Percentiles rank a stretch among this genome's conserved stretches.
These are phyloP conservation scores for Drosophila lini DNA, from an alignment of 1,140 invertebrate genomes.

Conservation along the genomic window DNA sequence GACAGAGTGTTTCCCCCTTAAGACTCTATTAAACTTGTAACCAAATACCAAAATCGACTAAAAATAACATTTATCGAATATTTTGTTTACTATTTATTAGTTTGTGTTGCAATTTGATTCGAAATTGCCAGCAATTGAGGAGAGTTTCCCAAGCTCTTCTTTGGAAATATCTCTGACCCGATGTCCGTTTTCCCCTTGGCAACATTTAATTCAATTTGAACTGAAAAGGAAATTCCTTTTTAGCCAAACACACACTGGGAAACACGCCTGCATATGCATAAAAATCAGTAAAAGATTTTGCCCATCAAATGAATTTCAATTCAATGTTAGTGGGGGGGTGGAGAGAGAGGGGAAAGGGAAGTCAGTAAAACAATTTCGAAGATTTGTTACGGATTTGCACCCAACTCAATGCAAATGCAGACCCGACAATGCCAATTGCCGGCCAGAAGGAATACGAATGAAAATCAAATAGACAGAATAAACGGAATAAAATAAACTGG, in stretches of 20 bases:
- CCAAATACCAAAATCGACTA: constrained; percentile 10
- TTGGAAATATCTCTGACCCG: constrained; percentile 1
- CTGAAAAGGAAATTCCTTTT: constrained; percentile 44
- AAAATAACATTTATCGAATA: constrained; percentile 9
- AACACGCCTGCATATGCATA: constrained; percentile 34
- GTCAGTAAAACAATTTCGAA: constrained; percentile 71
- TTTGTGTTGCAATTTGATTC: constrained; percentile 19
- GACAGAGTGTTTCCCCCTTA: background rate
- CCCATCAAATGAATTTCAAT: constrained; percentile 70
- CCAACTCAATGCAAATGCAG: constrained; percentile 57
- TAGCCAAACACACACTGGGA: constrained; percentile 16
- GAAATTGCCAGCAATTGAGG: constrained; percentile 22
- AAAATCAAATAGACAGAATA: constrained; percentile 40
- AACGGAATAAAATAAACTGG: constrained; percentile 31
- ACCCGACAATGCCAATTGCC: constrained; percentile 31
- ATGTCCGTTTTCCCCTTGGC: constrained; percentile 18
- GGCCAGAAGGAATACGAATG: constrained; percentile 23
- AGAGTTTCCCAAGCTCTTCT: constrained; percentile 7
- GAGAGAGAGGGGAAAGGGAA: background rate
- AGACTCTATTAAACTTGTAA: constrained; percentile 13
- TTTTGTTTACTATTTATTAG: constrained; percentile 7
- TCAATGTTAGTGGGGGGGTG: background rate
- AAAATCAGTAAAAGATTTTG: constrained; percentile 60
- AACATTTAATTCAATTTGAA: constrained; percentile 51
- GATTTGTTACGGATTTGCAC: constrained; percentile 75